Percentiles rank a stretch among this genome's conserved stretches.
These are phyloP conservation scores for Sylvia borin DNA, from an alignment of 2,797 vertebrate genomes.

Conservation along the genomic window DNA sequence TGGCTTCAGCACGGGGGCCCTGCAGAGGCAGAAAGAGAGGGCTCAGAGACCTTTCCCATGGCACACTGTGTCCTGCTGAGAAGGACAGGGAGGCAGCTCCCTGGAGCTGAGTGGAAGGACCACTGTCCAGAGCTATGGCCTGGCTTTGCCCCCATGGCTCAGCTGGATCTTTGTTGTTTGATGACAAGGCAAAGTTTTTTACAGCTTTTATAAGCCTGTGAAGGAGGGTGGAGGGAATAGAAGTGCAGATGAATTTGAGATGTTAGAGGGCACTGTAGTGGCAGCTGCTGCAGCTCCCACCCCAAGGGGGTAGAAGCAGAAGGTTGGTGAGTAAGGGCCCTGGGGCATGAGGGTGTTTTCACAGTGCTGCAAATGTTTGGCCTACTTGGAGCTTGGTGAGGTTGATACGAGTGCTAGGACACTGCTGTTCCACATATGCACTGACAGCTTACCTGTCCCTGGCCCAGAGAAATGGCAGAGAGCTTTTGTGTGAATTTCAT, in stretches of 20 bases:
- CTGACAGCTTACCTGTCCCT: slow-evolving; percentile 85
- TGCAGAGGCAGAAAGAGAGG: slow-evolving; percentile 11
- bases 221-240: not conserved
- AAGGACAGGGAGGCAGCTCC: not conserved
- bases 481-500: slow-evolving; percentile 93
- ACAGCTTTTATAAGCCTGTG: not conserved
- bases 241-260: not conserved
- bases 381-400: not conserved
- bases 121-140: not conserved
- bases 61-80: accelerated
- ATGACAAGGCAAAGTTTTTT: not conserved
- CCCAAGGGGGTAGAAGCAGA: not conserved
- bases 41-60: not conserved
- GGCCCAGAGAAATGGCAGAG: slow-evolving; percentile 88
- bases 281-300: not conserved
- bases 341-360: not conserved
- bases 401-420: not conserved
- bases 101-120: not conserved
- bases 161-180: not conserved
- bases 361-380: not conserved
- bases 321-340: not conserved
- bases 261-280: not conserved
- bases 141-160: not conserved
- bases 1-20: slow-evolving; percentile 87
- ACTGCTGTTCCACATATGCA: not conserved